A percentile compares a stretch with the other conserved stretches of the same genome.
Conservation (phyloP, 2,888 invertebrate genomes). For the Sinhomidia bicolor region DNA sequence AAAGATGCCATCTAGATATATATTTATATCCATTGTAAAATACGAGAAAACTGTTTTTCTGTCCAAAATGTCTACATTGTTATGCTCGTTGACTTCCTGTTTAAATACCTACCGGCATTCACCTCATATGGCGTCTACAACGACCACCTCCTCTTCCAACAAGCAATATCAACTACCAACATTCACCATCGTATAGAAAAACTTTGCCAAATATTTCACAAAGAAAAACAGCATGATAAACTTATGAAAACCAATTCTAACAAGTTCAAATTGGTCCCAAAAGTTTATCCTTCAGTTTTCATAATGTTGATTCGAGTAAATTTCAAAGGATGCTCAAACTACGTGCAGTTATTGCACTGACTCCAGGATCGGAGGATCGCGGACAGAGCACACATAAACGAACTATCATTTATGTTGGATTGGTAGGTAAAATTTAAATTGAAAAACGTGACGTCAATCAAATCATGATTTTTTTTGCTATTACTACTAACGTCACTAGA, state of each 20-base stretch:
- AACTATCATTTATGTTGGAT: neutral
- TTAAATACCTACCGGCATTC: neutral
- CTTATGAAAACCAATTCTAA: conserved; percentile 60
- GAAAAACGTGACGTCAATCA: neutral
- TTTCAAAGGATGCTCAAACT: conserved; percentile 5
- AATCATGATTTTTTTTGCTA: no score
- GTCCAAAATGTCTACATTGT: neutral
- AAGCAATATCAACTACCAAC: neutral
- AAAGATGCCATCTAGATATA: conserved; percentile 30
- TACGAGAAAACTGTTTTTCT: neutral
- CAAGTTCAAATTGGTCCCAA: conserved; percentile 64
- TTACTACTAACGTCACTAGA: no score
- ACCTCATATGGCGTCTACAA: neutral
- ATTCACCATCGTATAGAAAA: neutral
- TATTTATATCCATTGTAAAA: conserved; percentile 2
- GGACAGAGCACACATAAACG: neutral
- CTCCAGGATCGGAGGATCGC: no score
- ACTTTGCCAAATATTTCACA: conserved; percentile 50
- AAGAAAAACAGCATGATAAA: neutral
- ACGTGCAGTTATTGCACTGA: neutral
- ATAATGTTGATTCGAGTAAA: neutral
- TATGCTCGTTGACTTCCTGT: neutral
- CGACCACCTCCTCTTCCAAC: neutral
- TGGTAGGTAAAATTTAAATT: neutral
- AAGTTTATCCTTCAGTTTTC: conserved; percentile 16